Conservation (phyloP, 2,113 vertebrate species). For the Pachypanchax playfairii region DNA sequence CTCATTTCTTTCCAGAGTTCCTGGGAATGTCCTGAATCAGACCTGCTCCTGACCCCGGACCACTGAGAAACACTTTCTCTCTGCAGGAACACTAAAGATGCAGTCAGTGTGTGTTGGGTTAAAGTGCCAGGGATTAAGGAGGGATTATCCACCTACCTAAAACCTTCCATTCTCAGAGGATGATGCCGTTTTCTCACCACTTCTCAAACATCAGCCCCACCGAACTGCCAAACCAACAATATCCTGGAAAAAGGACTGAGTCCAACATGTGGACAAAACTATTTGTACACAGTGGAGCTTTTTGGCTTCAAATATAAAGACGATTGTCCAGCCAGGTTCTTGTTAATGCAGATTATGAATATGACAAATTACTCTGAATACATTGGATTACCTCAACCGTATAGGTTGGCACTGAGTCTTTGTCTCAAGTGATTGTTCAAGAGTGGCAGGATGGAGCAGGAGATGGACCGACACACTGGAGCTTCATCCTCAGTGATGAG, state of each 20-base stretch:
- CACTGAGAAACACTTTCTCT: slow-evolving; percentile 66
- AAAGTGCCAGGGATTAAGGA: slow-evolving; percentile 61
- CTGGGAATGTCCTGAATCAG: slow-evolving; percentile 69
- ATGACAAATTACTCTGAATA: slow-evolving; percentile 26
- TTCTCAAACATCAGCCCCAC: slow-evolving; percentile 48
- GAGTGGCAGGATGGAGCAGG: too few species aligned
- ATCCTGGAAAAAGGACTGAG: slow-evolving; percentile 26
- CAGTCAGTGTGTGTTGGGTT: slow-evolving; percentile 62
- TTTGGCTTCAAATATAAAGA: too few species aligned
- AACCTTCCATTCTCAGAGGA: slow-evolving; percentile 51
- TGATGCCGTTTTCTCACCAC: slow-evolving; percentile 66
- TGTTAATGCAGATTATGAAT: too few species aligned
- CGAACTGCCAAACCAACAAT: slow-evolving; percentile 44
- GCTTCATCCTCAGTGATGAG: too few species aligned
- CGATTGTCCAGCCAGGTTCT: too few species aligned
- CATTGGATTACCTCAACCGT: too few species aligned
- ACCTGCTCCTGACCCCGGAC: slow-evolving; percentile 46
- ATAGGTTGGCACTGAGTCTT: too few species aligned
- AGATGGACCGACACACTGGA: too few species aligned
- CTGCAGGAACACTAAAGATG: slow-evolving; percentile 67
- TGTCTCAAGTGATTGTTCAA: too few species aligned
- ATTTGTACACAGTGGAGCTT: slow-evolving; percentile 22
- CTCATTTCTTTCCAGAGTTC: slow-evolving; percentile 59
- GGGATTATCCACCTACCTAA: slow-evolving; percentile 58
- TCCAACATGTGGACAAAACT: slow-evolving; percentile 22